A percentile compares a stretch with the other conserved stretches of the same genome.
Evolutionary conservation across 2,113 vertebrate species (phyloP).

Genomic region (Gasterosteus nipponicus): DNA sequence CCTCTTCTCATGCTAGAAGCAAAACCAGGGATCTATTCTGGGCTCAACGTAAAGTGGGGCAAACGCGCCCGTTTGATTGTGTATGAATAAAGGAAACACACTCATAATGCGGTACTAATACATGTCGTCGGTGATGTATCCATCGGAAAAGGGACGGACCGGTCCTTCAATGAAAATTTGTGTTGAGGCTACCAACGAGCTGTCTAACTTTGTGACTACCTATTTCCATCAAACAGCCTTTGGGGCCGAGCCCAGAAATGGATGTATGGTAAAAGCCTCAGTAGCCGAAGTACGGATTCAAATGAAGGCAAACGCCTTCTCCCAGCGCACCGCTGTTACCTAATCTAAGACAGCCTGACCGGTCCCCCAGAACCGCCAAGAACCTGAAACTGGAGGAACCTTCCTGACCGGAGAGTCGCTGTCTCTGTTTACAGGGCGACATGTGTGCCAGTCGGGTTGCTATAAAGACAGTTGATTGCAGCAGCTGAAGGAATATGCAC

Average conservation of each 20-base stretch:
- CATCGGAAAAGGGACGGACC: constrained; percentile 33
- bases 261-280: constrained; percentile 67
- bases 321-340: constrained; percentile 65
- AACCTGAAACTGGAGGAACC: constrained; percentile 31
- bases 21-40: constrained; percentile 47
- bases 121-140: constrained; percentile 29
- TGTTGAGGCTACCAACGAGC: constrained; percentile 48
- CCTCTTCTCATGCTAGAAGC: constrained; percentile 63
- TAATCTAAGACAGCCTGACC: constrained; percentile 50
- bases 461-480: constrained; percentile 45
- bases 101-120: constrained; percentile 18
- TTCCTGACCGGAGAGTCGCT: constrained; percentile 26
- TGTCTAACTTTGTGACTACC: constrained; percentile 54
- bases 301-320: constrained; percentile 67
- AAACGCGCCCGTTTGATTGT: constrained; percentile 34
- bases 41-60: constrained; percentile 5
- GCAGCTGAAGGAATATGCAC: constrained; percentile 42
- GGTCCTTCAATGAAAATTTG: constrained; percentile 14
- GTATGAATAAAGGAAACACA: constrained; percentile 21
- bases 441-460: constrained; percentile 25
- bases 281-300: constrained; percentile 71
- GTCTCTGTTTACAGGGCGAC: constrained; percentile 55
- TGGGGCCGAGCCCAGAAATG: constrained; percentile 41
- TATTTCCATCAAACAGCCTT: constrained; percentile 53
- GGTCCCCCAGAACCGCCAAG: constrained; percentile 38